Percentiles rank a stretch among this genome's conserved stretches.
phyloP scores from a whole-genome alignment of 2,113 vertebrate genomes.

The Malurus cyaneus region DNA sequence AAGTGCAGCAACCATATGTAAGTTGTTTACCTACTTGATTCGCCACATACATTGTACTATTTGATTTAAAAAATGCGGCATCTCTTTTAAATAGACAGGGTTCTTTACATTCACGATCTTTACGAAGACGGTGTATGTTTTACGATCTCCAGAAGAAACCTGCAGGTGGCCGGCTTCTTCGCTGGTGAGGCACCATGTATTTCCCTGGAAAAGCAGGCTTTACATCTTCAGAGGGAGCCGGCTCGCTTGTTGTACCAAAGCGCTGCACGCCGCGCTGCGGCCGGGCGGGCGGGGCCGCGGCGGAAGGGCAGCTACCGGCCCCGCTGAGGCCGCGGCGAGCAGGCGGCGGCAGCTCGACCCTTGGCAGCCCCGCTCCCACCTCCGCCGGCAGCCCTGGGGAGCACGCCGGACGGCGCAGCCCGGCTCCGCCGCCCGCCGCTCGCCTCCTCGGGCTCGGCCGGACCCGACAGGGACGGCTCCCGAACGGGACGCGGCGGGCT shows the following conservation, averaged over 20 bases:
- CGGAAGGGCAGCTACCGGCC: neutral
- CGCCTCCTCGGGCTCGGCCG: too few relatives aligned
- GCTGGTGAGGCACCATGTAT: slow-evolving; percentile 46
- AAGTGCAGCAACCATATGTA: slow-evolving; percentile 86
- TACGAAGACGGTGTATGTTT: slow-evolving; percentile 70
- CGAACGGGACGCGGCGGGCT: too few relatives aligned
- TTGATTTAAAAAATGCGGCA: slow-evolving; percentile 81
- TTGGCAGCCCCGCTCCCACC: neutral
- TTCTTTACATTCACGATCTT: slow-evolving; percentile 72
- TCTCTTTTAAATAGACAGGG: slow-evolving; percentile 76
- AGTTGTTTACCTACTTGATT: slow-evolving; percentile 91
- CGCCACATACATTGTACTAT: slow-evolving; percentile 85
- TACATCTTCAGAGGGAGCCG: neutral
- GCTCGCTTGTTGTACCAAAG: neutral
- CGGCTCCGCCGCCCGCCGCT: neutral
- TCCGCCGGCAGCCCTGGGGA: neutral
- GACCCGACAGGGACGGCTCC: neutral
- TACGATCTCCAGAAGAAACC: slow-evolving; percentile 67
- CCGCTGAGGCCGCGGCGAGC: neutral
- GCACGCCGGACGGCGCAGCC: neutral
- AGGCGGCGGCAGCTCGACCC: neutral
- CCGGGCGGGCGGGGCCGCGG: neutral
- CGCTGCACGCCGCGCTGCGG: neutral
- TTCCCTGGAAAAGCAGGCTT: slow-evolving; percentile 17
- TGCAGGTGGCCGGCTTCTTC: slow-evolving; percentile 69